Percentiles rank a stretch among this genome's conserved stretches.
Conservation (phyloP, 2,888 invertebrate species). For the Netelia virgata region DNA sequence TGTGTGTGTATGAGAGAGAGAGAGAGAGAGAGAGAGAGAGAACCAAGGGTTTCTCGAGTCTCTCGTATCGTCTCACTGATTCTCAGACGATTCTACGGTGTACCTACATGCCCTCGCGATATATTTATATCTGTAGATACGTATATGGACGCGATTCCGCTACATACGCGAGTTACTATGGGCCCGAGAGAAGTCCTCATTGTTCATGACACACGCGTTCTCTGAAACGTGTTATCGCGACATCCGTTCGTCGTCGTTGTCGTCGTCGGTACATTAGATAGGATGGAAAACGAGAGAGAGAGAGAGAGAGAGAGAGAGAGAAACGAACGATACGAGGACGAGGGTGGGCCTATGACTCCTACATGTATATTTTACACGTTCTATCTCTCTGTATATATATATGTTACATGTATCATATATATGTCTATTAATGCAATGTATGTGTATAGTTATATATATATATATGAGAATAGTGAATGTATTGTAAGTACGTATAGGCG, state of each 20-base stretch:
- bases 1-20: no score
- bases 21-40: not conserved
- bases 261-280: conserved; percentile 74
- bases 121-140: conserved; percentile 7
- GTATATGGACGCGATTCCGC: conserved; percentile 8
- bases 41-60: conserved; percentile 1
- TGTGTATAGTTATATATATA: conserved; percentile 9
- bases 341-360: conserved; percentile 71
- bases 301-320: conserved; percentile 45
- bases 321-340: conserved; percentile 62
- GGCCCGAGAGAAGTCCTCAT: conserved; percentile 53
- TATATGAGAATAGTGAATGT: conserved; percentile 1
- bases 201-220: conserved; percentile 74
- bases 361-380: conserved; percentile 54
- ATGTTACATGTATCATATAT: conserved; percentile 69
- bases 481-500: conserved; percentile 6
- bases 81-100: conserved; percentile 10
- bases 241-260: conserved; percentile 75
- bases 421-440: conserved; percentile 19
- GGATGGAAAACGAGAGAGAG: conserved; percentile 61
- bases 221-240: conserved; percentile 77
- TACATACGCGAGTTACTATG: conserved; percentile 40
- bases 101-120: conserved; percentile 16
- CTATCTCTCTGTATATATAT: not conserved
- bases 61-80: conserved; percentile 36